Evolutionary conservation across 1,140 invertebrate species (phyloP).

Genomic region (Diuraphis noxia): DNA sequence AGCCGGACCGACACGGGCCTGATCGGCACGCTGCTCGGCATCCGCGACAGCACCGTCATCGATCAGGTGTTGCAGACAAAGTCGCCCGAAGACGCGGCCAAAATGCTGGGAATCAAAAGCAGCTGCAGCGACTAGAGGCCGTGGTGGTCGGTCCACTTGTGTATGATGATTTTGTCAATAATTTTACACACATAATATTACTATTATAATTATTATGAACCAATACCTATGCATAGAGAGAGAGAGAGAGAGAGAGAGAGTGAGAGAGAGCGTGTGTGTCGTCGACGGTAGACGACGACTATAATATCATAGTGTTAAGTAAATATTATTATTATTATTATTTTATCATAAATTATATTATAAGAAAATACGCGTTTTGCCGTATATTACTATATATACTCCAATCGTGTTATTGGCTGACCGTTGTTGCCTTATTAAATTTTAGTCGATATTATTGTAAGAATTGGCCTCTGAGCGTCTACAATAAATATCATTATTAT

Average conservation of each 20-base stretch:
- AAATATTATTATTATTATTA: constrained; percentile 1
- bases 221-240: not conserved
- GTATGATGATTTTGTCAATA: not conserved
- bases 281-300: not conserved
- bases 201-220: not conserved
- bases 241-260: not conserved
- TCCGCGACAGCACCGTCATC: constrained; percentile 81
- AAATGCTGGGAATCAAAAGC: constrained; percentile 73
- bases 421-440: constrained; percentile 29
- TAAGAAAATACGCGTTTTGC: not conserved
- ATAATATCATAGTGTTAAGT: not conserved
- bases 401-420: constrained; percentile 3
- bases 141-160: not conserved
- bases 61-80: constrained; percentile 78
- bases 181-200: not conserved
- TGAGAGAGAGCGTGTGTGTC: not conserved
- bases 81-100: constrained; percentile 83
- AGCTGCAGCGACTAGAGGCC: not conserved
- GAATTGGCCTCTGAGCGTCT: not conserved
- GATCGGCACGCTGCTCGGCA: constrained; percentile 86
- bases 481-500: not conserved
- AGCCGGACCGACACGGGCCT: constrained; percentile 71
- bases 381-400: not conserved
- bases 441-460: constrained; percentile 3
- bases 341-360: not conserved